A percentile compares a stretch with the other conserved stretches of the same genome.
Conservation (phyloP, 2,888 invertebrate genomes). For the Lasius fuliginosus region DNA sequence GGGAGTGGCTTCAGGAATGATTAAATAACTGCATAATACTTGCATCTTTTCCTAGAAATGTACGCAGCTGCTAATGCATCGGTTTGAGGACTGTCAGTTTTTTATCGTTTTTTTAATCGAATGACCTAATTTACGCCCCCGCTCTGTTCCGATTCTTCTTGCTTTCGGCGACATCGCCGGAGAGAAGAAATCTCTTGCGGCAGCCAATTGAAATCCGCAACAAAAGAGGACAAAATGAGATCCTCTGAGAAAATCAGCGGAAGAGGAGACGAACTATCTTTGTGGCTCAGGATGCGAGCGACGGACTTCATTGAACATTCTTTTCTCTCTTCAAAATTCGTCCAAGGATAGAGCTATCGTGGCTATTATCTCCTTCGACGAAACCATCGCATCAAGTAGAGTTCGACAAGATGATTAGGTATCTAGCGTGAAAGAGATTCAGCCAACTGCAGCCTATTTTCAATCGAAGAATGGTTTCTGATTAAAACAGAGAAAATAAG, state of each 20-base stretch:
- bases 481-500: neutral
- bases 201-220: constrained; percentile 73
- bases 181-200: constrained; percentile 52
- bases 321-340: constrained; percentile 26
- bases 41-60: neutral
- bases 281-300: constrained; percentile 61
- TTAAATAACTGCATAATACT: neutral
- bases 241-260: constrained; percentile 25
- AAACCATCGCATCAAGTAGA: constrained; percentile 17
- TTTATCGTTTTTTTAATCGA: constrained; percentile 60
- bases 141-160: constrained; percentile 42
- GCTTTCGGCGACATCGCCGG: constrained; percentile 26
- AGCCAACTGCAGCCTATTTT: neutral
- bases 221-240: constrained; percentile 69
- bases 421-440: constrained; percentile 29
- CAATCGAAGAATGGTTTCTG: neutral
- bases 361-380: constrained; percentile 29
- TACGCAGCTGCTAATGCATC: neutral
- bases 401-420: constrained; percentile 5
- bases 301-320: constrained; percentile 63
- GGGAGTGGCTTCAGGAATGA: neutral
- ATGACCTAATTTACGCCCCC: constrained; percentile 65
- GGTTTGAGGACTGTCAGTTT: neutral
- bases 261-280: constrained; percentile 58
- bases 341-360: constrained; percentile 7